Conservation (phyloP, 2,888 invertebrate species). For the Rotaria sp. region DNA sequence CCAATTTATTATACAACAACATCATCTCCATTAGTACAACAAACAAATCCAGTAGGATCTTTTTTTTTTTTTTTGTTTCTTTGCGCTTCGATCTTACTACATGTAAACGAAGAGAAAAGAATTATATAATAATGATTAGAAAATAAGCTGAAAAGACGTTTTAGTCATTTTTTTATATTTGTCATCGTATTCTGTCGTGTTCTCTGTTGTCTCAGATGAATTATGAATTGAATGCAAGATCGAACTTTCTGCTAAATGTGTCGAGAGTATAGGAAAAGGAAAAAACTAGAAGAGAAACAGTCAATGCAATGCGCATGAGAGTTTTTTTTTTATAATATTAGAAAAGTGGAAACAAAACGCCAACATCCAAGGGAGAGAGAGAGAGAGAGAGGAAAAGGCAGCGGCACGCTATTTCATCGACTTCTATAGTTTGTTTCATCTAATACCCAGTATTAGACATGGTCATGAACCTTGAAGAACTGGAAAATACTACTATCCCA, state of each 20-base stretch:
- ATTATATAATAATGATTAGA: neutral
- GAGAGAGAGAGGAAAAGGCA: neutral
- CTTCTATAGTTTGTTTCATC: neutral
- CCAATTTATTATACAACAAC: neutral
- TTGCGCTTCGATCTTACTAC: neutral
- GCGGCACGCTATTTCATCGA: neutral
- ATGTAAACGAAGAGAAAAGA: neutral
- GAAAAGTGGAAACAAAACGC: conserved; percentile 3
- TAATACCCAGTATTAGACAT: neutral
- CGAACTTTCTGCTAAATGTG: neutral
- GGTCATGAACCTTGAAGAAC: neutral
- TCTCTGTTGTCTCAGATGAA: neutral
- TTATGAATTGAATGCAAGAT: neutral
- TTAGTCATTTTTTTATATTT: neutral
- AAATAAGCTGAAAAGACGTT: neutral
- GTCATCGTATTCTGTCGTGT: neutral
- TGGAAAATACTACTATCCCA: neutral
- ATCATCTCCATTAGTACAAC: neutral
- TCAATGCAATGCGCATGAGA: neutral
- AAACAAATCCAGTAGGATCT: neutral
- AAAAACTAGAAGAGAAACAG: neutral
- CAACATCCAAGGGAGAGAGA: neutral
- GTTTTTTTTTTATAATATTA: neutral
- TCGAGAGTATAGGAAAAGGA: neutral
- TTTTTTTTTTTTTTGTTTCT: neutral